Evolutionary conservation across 2,113 vertebrate genomes (phyloP).

Genomic region (Pituophis catenifer): DNA sequence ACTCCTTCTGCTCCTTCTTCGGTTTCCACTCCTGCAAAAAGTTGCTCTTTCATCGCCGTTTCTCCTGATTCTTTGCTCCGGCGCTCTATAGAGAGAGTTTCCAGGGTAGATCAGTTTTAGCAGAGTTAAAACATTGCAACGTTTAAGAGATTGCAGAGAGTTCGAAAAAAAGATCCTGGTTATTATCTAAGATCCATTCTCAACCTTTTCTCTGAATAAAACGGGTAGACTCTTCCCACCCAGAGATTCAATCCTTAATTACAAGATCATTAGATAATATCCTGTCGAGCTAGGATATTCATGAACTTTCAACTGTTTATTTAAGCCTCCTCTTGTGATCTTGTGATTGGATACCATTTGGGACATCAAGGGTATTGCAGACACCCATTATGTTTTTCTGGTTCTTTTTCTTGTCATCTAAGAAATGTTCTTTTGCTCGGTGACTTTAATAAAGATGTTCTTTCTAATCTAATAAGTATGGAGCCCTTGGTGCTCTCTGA

Average conservation of each 20-base stretch:
- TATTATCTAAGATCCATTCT: background rate
- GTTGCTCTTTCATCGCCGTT: background rate
- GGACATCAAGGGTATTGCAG: too few relatives aligned
- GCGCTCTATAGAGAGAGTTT: background rate
- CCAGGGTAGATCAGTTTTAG: background rate
- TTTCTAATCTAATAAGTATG: too few relatives aligned
- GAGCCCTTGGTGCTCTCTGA: background rate
- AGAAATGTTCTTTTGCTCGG: too few relatives aligned
- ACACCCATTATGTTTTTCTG: too few relatives aligned
- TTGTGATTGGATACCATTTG: too few relatives aligned
- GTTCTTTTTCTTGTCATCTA: too few relatives aligned
- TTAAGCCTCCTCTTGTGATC: too few relatives aligned
- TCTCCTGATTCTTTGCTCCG: background rate
- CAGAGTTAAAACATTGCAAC: background rate
- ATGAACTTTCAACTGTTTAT: too few relatives aligned
- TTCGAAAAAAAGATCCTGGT: background rate
- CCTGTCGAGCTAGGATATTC: too few relatives aligned
- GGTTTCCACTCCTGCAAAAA: background rate
- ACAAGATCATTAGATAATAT: background rate
- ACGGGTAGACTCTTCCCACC: background rate
- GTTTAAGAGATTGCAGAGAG: background rate
- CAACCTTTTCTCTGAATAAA: background rate
- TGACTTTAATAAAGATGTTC: too few relatives aligned
- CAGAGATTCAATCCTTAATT: background rate
- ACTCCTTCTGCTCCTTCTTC: background rate